phyloP scores from a whole-genome alignment of 2,797 vertebrate genomes.

The Malurus leucopterus region DNA sequence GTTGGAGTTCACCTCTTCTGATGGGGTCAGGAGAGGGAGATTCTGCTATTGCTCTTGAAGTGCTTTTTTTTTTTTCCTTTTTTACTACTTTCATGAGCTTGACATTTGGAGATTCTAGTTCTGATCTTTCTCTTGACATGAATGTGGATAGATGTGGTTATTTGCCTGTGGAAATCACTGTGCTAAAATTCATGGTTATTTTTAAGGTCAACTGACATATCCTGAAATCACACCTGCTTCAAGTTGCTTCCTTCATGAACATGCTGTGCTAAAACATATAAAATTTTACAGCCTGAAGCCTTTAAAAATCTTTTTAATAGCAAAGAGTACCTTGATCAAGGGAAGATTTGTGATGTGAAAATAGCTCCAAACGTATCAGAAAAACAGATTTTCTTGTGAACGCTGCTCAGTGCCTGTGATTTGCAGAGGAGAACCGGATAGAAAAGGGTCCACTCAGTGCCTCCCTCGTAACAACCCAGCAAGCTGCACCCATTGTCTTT shows the following conservation, averaged over 20 bases:
- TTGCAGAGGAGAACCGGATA: background rate
- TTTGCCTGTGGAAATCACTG: slow-evolving; percentile 25
- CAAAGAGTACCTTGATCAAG: background rate
- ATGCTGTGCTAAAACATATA: slow-evolving; percentile 29
- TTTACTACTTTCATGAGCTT: background rate
- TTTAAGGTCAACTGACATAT: slow-evolving; percentile 31
- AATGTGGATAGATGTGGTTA: background rate
- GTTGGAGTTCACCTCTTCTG: background rate
- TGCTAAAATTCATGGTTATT: slow-evolving; percentile 22
- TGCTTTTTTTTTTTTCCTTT: background rate
- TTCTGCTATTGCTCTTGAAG: background rate
- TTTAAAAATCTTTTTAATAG: slow-evolving; percentile 13
- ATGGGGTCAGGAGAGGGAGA: background rate
- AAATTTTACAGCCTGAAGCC: background rate
- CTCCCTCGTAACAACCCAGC: background rate
- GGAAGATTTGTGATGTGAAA: background rate
- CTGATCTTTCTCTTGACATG: background rate
- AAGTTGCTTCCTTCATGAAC: background rate
- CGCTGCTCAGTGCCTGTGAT: background rate
- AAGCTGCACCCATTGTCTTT: background rate
- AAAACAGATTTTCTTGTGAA: background rate
- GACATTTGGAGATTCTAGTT: background rate
- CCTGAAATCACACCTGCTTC: slow-evolving; percentile 12
- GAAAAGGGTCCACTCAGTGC: background rate
- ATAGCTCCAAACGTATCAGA: background rate